phyloP scores from a whole-genome alignment of 1,140 invertebrate genomes.

The Heliconius hermathena region DNA sequence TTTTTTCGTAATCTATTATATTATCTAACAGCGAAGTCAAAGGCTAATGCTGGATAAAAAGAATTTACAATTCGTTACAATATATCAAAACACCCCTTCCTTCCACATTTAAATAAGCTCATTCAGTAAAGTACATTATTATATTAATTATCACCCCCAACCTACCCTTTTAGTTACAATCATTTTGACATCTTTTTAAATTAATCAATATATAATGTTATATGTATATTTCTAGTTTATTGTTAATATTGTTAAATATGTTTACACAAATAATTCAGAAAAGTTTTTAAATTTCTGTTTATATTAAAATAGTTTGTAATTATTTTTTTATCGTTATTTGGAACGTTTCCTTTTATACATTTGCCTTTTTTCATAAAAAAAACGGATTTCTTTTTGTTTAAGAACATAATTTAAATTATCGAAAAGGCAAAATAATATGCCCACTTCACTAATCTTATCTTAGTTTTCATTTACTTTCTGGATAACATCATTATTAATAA shows the following conservation, averaged over 20 bases:
- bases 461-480: neutral
- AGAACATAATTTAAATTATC: neutral
- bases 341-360: neutral
- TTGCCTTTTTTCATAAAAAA: neutral
- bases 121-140: neutral
- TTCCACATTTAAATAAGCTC: conserved; percentile 6
- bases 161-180: conserved; percentile 6
- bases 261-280: neutral
- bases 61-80: neutral
- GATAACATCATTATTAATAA: neutral
- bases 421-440: neutral
- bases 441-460: neutral
- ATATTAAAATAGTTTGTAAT: no score
- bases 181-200: neutral
- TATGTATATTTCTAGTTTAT: neutral
- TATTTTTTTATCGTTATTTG: neutral
- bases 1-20: neutral
- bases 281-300: neutral
- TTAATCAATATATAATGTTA: neutral
- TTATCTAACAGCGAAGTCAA: neutral
- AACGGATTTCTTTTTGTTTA: neutral
- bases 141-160: neutral
- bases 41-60: neutral
- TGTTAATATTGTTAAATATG: neutral
- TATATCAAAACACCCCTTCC: neutral